phyloP scores from a whole-genome alignment of 2,113 vertebrate genomes.

The Aspiorhynchus laticeps region DNA sequence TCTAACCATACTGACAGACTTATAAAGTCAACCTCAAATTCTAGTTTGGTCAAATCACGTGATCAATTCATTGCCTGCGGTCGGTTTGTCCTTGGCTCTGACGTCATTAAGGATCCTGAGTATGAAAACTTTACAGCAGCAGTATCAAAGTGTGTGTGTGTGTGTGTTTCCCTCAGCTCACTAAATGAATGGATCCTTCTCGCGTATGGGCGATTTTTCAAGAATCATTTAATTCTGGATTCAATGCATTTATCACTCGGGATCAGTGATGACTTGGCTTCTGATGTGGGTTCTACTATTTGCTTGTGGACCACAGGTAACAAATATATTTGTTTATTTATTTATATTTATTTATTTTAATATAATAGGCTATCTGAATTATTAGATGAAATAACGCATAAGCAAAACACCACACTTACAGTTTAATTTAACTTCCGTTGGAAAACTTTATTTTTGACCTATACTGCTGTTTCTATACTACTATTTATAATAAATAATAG shows the following conservation, averaged over 20 bases:
- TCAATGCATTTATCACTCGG: slow-evolving; percentile 81
- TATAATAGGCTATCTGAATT: background rate
- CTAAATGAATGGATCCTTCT: slow-evolving; percentile 61
- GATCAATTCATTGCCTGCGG: background rate
- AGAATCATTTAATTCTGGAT: slow-evolving; percentile 76
- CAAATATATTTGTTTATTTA: slow-evolving; percentile 49
- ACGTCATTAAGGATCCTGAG: slow-evolving; percentile 43
- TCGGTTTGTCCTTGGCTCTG: slow-evolving; percentile 22
- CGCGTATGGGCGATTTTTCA: slow-evolving; percentile 61
- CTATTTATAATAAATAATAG: background rate
- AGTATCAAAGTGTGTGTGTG: background rate
- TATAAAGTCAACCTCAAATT: too few relatives aligned
- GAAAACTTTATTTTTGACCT: background rate
- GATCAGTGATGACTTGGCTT: slow-evolving; percentile 94
- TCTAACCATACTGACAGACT: background rate
- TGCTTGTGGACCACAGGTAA: slow-evolving; percentile 86
- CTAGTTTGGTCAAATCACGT: slow-evolving; percentile 4
- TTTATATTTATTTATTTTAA: background rate
- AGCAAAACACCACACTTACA: background rate
- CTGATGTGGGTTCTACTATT: slow-evolving; percentile 87
- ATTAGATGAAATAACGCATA: background rate
- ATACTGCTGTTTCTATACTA: too few relatives aligned
- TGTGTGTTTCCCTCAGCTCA: background rate
- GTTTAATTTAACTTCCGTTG: background rate
- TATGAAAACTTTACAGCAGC: background rate